Percentiles rank a stretch among this genome's conserved stretches.
Evolutionary conservation across 2,888 invertebrate genomes (phyloP).

Genomic region (Caenorhabditis japonica): DNA sequence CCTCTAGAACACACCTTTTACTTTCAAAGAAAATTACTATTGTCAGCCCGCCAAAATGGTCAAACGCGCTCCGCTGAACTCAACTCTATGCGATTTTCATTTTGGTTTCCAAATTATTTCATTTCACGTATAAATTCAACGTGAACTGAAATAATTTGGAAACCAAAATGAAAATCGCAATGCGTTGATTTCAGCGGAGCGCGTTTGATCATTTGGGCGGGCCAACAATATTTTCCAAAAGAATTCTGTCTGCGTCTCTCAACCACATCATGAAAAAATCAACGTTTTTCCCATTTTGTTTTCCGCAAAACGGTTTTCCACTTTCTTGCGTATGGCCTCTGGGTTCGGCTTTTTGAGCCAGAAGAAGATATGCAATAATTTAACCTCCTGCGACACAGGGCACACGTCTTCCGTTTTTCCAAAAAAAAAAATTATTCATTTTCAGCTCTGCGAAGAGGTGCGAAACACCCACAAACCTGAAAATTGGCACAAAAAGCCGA

Average conservation of each 20-base stretch:
- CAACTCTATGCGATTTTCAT: constrained; percentile 70
- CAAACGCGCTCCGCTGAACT: constrained; percentile 68
- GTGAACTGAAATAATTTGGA: too few species aligned
- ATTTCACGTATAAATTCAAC: too few species aligned
- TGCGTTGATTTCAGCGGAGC: too few species aligned
- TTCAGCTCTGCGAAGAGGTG: constrained; percentile 65
- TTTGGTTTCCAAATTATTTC: too few species aligned
- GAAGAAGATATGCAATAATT: too few species aligned
- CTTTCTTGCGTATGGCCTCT: constrained; percentile 65
- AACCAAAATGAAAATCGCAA: too few species aligned
- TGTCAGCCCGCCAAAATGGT: constrained; percentile 72
- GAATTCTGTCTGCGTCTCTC: constrained; percentile 61
- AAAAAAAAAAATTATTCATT: too few species aligned
- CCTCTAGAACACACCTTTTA: too few species aligned
- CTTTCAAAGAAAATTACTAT: too few species aligned
- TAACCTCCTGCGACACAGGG: too few species aligned
- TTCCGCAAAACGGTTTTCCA: constrained; percentile 57
- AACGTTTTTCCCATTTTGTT: constrained; percentile 29
- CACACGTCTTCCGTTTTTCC: too few species aligned
- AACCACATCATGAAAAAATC: constrained; percentile 47
- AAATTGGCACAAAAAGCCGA: constrained; percentile 68
- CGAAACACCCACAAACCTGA: constrained; percentile 59
- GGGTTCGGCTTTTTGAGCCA: constrained; percentile 71
- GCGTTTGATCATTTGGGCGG: constrained; percentile 73
- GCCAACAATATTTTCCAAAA: constrained; percentile 73